Evolutionary conservation across 1,140 invertebrate species (phyloP), one percentile per base, ranked within the genome.

Genomic region (Drosophila ogumai): DNA sequence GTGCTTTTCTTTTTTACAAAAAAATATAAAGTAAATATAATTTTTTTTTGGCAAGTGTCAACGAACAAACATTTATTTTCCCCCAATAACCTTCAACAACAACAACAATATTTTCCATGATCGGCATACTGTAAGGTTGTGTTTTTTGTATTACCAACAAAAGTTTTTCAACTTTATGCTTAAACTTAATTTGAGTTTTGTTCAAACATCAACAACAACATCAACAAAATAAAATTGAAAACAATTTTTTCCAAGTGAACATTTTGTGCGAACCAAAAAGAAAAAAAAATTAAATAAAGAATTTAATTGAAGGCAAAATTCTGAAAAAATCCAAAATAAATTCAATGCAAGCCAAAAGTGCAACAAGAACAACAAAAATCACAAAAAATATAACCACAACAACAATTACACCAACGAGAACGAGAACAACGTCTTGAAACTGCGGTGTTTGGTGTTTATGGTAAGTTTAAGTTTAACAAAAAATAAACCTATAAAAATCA

Each of bases 371-470:
- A 49, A 25, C 46, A 47, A 15, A 25, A 47, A 34, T 43, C 57
- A n/a, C 41, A 49, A 67, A 38, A 15, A 47, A 72, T 50, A 38
- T 69, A 74, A 28, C 28, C 15, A 40, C 44, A 81, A 49, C 66
- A 55, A 54, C 47, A 61, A 68, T 22, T 52, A 50, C 32, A 63
- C 32, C 36, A 71, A 58, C 49, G 77, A 71, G 44, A 75, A 75
- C 76, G 75, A 77, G 59, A 88, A 84, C 43, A 87, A 78, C 75
- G 65, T 84, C 67, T 80, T 78, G 87, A 88, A 88, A 78, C 84
- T 88, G 84, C 84, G 77, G 80, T 90, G 84, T 88, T 88, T 88
- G 84, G 68, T 85, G 84, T 88, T 88, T 88, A 88, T 88, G 84
- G 84, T 88, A 38, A 87, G 82, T 60, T 38, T 34, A 44, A 22